These are phyloP conservation scores for Calameuta pallipes DNA, from an alignment of 2,888 invertebrate species.

Conservation along the genomic window DNA sequence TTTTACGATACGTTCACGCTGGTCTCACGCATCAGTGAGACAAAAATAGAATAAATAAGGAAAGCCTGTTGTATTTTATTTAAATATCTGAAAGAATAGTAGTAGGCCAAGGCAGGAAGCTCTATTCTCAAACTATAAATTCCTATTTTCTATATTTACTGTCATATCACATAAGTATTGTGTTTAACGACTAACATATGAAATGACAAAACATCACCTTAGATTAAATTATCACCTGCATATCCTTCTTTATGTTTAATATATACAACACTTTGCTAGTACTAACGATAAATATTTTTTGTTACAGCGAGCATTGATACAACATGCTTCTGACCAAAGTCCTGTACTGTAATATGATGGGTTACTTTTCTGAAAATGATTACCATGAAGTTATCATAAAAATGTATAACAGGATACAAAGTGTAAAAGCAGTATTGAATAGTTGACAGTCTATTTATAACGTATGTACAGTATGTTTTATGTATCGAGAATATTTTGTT, in stretches of 20 bases:
- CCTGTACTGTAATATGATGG: constrained; percentile 14
- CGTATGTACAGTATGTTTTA: not conserved
- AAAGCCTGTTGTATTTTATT: not conserved
- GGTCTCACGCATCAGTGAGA: not conserved
- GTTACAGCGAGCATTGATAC: constrained; percentile 49
- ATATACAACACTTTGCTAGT: not conserved
- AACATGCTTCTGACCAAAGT: constrained; percentile 47
- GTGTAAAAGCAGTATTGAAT: not conserved
- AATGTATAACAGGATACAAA: not conserved
- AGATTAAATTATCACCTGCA: too few species aligned
- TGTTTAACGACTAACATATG: too few species aligned
- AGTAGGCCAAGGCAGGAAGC: not conserved
- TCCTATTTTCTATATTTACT: too few species aligned
- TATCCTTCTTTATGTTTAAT: too few species aligned
- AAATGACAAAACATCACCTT: too few species aligned
- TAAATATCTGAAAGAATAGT: not conserved
- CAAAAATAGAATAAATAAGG: not conserved
- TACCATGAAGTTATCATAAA: not conserved
- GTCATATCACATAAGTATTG: too few species aligned
- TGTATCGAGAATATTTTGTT: not conserved
- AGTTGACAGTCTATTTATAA: not conserved
- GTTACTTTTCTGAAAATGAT: not conserved
- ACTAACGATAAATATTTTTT: constrained; percentile 7
- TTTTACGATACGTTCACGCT: not conserved
- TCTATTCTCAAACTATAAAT: not conserved